Percentiles rank a stretch among this genome's conserved stretches.
phyloP scores from a whole-genome alignment of 2,113 vertebrate genomes.

The Perca fluviatilis region DNA sequence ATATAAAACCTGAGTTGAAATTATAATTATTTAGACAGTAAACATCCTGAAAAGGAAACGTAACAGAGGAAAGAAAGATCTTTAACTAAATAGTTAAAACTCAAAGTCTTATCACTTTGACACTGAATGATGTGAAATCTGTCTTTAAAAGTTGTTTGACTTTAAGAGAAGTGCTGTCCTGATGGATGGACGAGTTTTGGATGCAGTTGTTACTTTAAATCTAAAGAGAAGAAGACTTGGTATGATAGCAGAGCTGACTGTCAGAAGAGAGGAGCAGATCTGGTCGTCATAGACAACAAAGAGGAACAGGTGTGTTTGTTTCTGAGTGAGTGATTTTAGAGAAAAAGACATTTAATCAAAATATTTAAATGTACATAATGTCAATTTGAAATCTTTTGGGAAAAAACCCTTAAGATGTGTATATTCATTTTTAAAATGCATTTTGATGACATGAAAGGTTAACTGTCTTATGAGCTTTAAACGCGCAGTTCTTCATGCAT shows the following conservation, averaged over 20 bases:
- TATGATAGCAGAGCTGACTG: constrained; percentile 28
- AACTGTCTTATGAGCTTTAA: neutral
- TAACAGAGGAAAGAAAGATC: no score
- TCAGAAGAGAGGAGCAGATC: neutral
- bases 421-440: neutral
- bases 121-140: neutral
- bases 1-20: no score
- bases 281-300: neutral
- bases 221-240: constrained; percentile 32
- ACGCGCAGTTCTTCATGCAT: no score
- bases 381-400: no score
- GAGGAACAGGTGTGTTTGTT: neutral
- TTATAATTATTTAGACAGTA: no score
- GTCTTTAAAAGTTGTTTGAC: no score
- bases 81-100: no score
- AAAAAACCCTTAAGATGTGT: no score
- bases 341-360: no score
- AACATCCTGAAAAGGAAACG: no score
- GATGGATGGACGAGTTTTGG: neutral
- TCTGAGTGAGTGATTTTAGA: no score
- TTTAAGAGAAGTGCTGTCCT: neutral
- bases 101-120: neutral
- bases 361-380: no score
- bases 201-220: neutral
- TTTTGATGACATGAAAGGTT: neutral